Evolutionary conservation across 92 coral and sea anemone genomes (phyloP).

Genomic region (Diadumene lineata): DNA sequence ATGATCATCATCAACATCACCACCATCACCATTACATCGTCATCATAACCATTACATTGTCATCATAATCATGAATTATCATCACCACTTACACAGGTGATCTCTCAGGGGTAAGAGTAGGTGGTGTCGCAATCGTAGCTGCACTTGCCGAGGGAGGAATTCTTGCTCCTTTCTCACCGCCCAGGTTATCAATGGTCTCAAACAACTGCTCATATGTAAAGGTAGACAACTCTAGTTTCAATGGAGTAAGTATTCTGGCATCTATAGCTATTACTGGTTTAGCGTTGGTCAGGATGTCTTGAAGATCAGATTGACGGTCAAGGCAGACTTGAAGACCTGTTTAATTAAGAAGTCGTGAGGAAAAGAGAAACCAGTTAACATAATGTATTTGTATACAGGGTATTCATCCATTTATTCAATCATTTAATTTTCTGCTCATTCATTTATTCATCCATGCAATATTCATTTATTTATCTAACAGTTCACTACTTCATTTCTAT

Average conservation of each 20-base stretch:
- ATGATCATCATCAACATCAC: not conserved
- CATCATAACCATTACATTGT: not conserved
- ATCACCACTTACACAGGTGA: constrained; percentile 64
- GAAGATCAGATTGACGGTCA: constrained; percentile 77
- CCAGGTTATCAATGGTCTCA: constrained; percentile 79
- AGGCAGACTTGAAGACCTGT: constrained; percentile 70
- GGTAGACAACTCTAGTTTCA: constrained; percentile 86
- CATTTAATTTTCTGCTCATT: too few species aligned
- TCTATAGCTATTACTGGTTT: constrained; percentile 79
- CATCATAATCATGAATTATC: not conserved
- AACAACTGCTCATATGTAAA: constrained; percentile 80
- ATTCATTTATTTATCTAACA: too few species aligned
- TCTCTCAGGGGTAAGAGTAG: constrained; percentile 59
- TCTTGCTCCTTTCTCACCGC: constrained; percentile 67
- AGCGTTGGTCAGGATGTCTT: constrained; percentile 36
- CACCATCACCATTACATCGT: not conserved
- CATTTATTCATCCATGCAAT: too few species aligned
- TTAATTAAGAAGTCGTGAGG: too few species aligned
- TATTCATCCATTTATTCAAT: too few species aligned
- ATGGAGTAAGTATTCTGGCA: constrained; percentile 81
- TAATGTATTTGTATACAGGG: too few species aligned
- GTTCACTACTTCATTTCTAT: too few species aligned
- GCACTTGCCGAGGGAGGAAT: constrained; percentile 30
- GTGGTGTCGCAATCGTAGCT: constrained; percentile 30
- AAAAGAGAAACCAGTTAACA: too few species aligned